Percentiles rank a stretch among this genome's conserved stretches.
These are phyloP conservation scores for Eulemur rubriventer DNA, from an alignment of 2,797 vertebrate species.

Conservation along the genomic window DNA sequence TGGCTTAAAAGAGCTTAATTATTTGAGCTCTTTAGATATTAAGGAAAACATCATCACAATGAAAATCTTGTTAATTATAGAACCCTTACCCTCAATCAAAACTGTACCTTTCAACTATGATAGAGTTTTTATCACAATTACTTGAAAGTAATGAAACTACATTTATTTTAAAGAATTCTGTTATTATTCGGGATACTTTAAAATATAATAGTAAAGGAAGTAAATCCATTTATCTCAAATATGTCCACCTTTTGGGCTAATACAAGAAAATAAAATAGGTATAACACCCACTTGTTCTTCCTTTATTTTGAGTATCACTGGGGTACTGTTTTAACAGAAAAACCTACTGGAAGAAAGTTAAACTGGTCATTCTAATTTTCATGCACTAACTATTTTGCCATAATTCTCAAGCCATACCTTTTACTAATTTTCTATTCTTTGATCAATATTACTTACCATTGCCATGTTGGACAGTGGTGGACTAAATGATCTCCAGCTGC, in stretches of 20 bases:
- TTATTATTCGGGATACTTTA: conserved; percentile 34
- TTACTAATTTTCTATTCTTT: neutral
- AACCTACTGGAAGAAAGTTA: neutral
- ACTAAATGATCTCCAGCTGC: conserved; percentile 98
- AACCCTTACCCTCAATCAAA: neutral
- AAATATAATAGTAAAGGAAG: conserved; percentile 21
- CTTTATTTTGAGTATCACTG: neutral
- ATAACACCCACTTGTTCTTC: neutral
- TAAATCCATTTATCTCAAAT: conserved; percentile 11
- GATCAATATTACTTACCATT: conserved; percentile 92
- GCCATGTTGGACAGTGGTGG: conserved; percentile 99
- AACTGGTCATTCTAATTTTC: neutral
- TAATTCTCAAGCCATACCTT: neutral
- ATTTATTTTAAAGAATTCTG: conserved; percentile 27
- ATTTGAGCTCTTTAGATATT: conserved; percentile 29
- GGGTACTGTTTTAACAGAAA: neutral
- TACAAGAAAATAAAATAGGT: neutral
- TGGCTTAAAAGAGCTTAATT: conserved; percentile 19
- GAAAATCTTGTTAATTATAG: conserved; percentile 6
- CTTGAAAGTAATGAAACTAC: conserved; percentile 14
- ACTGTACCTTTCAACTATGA: neutral
- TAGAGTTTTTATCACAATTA: neutral
- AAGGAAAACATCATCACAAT: conserved; percentile 48
- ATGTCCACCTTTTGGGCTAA: neutral
- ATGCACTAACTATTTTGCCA: neutral